Base-by-base conservation (phyloP, 2,888 invertebrate species). In the Noctua janthe region DNA sequence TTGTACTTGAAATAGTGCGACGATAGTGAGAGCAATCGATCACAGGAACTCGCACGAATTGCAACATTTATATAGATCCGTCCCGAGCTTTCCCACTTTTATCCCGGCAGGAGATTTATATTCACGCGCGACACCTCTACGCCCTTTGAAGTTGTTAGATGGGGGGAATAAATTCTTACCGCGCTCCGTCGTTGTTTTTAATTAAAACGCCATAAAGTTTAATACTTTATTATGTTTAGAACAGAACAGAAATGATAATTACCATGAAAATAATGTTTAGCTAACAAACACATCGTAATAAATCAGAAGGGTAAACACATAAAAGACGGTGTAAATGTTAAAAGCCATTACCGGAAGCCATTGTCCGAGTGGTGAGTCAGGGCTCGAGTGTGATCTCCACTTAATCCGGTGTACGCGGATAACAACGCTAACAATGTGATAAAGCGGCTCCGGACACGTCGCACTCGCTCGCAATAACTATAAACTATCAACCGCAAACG, bases 401-500 rank as follows among this genome's bases (percentile, higher is more conserved):
- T 95, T 96, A 96, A 96, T 97, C 96, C 95, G 92, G 93, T 93
- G 94, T 94, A 95, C 94, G 94, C 93, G 95, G 95, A 95, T 95
- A 95, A 96, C 96, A 95, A 93, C 95, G 95, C 95, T 96, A 96
- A 97, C 97, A 96, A 96, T 95, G 97, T 96, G 97, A 96, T 96
- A 96, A 96, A 96, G 94, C 95, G 94, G 93, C 94, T 91, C 93
- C 93, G 94, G 94, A 94, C 95, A 95, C 95, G 94, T 95, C 95
- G 94, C 95, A 94, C 95, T 94, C 94, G 92, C 95, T 96, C 94
- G 95, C 95, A 97, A 97, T 97, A 97, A 97, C 97, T 96, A 97
- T 97, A 97, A 97, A 97, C 97, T 97, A 97, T 96, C 96, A 96
- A 95, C 97, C 97, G 94, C 97, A 96, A 97, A 96, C 94, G 96